These are phyloP conservation scores for Camptogramma bilineatum DNA, from an alignment of 2,888 invertebrate genomes.

Conservation along the genomic window DNA sequence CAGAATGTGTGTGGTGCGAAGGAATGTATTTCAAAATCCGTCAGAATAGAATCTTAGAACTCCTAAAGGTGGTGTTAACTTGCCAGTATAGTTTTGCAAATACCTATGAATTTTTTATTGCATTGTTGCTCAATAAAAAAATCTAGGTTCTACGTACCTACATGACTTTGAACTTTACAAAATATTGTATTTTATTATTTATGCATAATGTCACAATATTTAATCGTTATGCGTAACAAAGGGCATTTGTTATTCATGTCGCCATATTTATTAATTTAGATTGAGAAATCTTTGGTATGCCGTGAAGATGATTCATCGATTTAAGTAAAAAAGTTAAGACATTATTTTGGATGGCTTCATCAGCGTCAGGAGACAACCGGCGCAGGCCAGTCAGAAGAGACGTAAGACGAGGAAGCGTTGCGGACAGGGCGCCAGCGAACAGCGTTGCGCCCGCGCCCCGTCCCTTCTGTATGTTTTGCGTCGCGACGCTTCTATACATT, in stretches of 20 bases:
- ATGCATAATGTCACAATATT: neutral
- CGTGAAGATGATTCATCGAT: neutral
- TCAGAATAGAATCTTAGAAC: too few relatives aligned
- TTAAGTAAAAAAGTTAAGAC: neutral
- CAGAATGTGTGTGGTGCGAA: too few relatives aligned
- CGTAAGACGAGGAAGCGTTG: too few relatives aligned
- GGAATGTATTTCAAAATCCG: too few relatives aligned
- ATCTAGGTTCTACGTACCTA: neutral
- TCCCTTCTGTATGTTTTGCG: too few relatives aligned
- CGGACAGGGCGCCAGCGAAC: too few relatives aligned
- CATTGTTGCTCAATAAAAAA: neutral
- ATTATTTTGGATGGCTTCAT: neutral
- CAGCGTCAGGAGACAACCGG: too few relatives aligned
- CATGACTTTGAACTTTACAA: conserved; percentile 1
- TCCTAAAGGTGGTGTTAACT: too few relatives aligned
- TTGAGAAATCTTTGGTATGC: neutral
- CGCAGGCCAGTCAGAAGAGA: too few relatives aligned
- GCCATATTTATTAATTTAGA: neutral
- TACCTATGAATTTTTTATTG: neutral
- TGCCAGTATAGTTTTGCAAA: too few relatives aligned
- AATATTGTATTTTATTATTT: neutral
- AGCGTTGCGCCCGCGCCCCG: too few relatives aligned
- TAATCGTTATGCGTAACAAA: neutral
- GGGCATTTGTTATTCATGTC: neutral
- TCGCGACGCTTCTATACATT: too few relatives aligned